Conservation (phyloP, 2,113 vertebrate genomes). For the Hippocampus guttulatus region DNA sequence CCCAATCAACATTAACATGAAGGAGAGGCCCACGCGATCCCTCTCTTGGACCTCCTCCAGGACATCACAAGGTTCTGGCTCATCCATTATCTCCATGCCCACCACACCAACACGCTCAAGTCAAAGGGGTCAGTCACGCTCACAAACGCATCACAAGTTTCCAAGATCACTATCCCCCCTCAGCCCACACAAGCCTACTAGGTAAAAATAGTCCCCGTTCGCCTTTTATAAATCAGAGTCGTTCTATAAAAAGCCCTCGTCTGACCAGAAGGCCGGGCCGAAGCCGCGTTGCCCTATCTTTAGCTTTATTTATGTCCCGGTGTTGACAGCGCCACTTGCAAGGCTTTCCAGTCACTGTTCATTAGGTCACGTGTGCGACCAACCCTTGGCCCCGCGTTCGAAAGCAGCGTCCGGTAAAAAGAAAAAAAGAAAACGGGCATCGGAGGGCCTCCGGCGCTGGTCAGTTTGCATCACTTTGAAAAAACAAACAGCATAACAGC, state of each 20-base stretch:
- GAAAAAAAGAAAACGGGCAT: constrained; percentile 29
- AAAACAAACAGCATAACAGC: constrained; percentile 55
- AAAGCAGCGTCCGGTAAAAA: constrained; percentile 53
- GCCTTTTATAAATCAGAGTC: constrained; percentile 84
- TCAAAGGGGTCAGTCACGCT: constrained; percentile 68
- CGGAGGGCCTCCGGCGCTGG: constrained; percentile 24
- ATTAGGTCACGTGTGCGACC: constrained; percentile 66
- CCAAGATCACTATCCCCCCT: constrained; percentile 53
- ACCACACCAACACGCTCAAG: constrained; percentile 62
- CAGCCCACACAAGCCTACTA: constrained; percentile 17
- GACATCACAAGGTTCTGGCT: constrained; percentile 46
- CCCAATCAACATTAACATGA: constrained; percentile 36
- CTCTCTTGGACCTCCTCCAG: constrained; percentile 49
- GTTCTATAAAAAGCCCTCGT: constrained; percentile 83
- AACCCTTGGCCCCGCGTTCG: constrained; percentile 44
- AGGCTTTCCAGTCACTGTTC: constrained; percentile 74
- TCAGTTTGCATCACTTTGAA: constrained; percentile 38
- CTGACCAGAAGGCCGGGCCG: constrained; percentile 67
- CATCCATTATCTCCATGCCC: constrained; percentile 51
- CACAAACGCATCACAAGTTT: constrained; percentile 71
- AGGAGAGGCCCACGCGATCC: constrained; percentile 43
- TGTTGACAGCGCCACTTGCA: constrained; percentile 80
- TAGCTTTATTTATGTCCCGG: constrained; percentile 83
- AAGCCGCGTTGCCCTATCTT: constrained; percentile 73
- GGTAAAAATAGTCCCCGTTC: constrained; percentile 78